Percentiles rank a stretch among this genome's conserved stretches.
phyloP scores from a whole-genome alignment of 1,140 invertebrate species.

The Sarcophaga peregrina region DNA sequence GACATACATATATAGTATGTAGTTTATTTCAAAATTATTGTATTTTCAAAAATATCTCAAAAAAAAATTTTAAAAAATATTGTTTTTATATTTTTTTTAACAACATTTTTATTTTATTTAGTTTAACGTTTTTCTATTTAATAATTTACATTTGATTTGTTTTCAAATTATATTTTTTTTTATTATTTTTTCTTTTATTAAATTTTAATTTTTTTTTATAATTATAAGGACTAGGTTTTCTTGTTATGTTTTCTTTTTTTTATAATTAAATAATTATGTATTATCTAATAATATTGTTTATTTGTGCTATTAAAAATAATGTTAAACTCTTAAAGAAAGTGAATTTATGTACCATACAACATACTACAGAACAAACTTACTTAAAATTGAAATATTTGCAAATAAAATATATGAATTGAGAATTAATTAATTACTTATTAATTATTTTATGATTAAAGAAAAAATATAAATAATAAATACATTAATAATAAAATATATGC shows the following conservation, averaged over 20 bases:
- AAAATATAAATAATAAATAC: too few species aligned
- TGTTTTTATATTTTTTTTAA: background rate
- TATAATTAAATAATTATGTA: background rate
- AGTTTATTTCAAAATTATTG: too few species aligned
- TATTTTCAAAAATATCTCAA: too few species aligned
- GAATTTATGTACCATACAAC: background rate
- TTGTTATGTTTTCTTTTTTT: too few species aligned
- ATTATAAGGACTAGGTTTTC: conserved; percentile 15
- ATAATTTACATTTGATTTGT: background rate
- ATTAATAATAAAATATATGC: background rate
- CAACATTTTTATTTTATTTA: background rate
- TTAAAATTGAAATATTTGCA: background rate
- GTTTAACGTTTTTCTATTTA: background rate
- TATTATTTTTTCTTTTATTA: background rate
- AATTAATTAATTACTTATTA: background rate
- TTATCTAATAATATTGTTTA: background rate
- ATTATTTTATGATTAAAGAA: too few species aligned
- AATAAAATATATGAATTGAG: background rate
- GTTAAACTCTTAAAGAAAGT: background rate
- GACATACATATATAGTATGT: too few species aligned
- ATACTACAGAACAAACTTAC: background rate
- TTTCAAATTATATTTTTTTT: background rate
- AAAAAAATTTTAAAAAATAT: background rate
- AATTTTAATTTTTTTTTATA: background rate
- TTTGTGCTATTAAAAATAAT: background rate